Base-by-base conservation (phyloP, 2,113 vertebrate species). In the Oxygymnocypris stewartii region DNA sequence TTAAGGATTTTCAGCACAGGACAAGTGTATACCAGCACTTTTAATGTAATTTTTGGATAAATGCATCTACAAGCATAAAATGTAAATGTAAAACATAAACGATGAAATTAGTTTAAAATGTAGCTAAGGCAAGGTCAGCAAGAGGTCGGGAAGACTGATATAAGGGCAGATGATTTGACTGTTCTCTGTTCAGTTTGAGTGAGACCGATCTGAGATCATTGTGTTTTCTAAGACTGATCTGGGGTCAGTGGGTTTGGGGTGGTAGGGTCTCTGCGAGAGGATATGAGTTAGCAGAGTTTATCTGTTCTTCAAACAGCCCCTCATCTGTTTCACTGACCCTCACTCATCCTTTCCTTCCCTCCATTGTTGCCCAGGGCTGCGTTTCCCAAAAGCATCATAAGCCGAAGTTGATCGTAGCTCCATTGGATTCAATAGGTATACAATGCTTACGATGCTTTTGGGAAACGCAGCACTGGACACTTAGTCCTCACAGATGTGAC, bases 261-360 rank as follows among this genome's bases (percentile, higher is more conserved):
- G 16, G 14, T 25, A 57, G 40, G 37, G n/a, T 6, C 35, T 40
- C 4, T 57, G 12, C 23, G n/a, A n/a, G 37, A 59, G 77, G 67
- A 85, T 2, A 44, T 76, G 88, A 85, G 65, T 65, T 51, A 85
- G 83, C 85, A 82, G 12, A 79, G 31, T 25, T 37, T 76, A 14
- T 78, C 40, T 82, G 14, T 31, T 57, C 61, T 80, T 37, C 73
- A 85, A 59, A 87, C 85, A 61, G 75, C 86, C 84, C 82, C 40
- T n/a, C 2, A 13, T 12, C 28, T 51, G 57, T 20, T 54, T 40
- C 11, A 59, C 76, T 47, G 75, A 51, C 42, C 81, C 51, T 37
- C 67, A 84, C 75, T 44, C 71, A 75, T 79, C 6, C 13, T 82
- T 73, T 40, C 84, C 84, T 86, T 77, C 88, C 85, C 18, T 18